Conservation (phyloP, 2,888 invertebrate species). For the Junonia oenone region DNA sequence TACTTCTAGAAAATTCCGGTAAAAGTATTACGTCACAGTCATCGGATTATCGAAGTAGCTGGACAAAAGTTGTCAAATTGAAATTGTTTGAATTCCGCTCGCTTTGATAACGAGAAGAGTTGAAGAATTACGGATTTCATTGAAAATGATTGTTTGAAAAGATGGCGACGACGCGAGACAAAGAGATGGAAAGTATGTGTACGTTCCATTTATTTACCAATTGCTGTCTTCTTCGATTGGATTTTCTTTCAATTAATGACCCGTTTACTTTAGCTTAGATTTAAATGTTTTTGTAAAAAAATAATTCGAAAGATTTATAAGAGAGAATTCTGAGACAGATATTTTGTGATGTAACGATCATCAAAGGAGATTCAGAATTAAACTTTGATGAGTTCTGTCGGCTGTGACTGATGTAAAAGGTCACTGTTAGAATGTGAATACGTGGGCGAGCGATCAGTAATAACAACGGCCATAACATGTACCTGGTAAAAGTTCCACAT, state of each 20-base stretch:
- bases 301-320: no score
- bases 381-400: no score
- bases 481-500: no score
- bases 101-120: slow-evolving; percentile 3
- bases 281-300: no score
- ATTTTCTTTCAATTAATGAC: not conserved
- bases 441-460: no score
- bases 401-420: no score
- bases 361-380: no score
- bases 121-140: not conserved
- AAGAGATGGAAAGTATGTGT: not conserved
- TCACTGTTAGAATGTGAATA: no score
- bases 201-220: not conserved
- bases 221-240: not conserved
- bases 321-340: no score
- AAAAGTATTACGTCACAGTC: not conserved
- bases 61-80: slow-evolving; percentile 1
- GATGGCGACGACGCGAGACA: not conserved
- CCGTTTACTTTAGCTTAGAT: no score
- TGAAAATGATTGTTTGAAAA: not conserved
- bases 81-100: not conserved
- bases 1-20: not conserved
- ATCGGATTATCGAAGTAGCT: not conserved
- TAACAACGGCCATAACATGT: no score
- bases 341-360: no score